Evolutionary conservation across 2,888 invertebrate genomes (phyloP).

Genomic region (Diaperis boleti): DNA sequence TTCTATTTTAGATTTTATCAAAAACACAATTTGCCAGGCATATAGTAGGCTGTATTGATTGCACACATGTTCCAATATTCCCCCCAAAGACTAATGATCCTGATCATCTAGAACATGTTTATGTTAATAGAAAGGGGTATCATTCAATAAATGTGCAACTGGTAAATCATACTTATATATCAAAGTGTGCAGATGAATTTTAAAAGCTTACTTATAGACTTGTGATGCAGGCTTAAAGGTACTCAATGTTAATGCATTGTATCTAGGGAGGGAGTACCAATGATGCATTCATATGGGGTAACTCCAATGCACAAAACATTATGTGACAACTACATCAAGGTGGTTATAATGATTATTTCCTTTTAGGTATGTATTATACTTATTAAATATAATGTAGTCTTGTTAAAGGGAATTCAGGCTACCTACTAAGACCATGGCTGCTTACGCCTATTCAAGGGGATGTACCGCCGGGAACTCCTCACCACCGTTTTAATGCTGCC

Average conservation of each 20-base stretch:
- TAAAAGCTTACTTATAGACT: slow-evolving; percentile 11
- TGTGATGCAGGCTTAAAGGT: slow-evolving; percentile 43
- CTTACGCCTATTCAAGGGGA: slow-evolving; percentile 13
- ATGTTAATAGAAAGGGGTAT: neutral
- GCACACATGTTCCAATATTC: slow-evolving; percentile 2
- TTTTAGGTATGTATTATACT: slow-evolving; percentile 5
- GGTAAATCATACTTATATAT: neutral
- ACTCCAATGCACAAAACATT: slow-evolving; percentile 9
- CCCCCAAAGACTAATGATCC: neutral
- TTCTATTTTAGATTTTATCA: slow-evolving; percentile 4
- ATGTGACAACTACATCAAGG: slow-evolving; percentile 8
- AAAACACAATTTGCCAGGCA: neutral
- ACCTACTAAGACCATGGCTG: slow-evolving; percentile 26
- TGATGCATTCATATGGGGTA: no score
- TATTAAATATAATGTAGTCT: neutral
- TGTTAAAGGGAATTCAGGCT: slow-evolving; percentile 17
- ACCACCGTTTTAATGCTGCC: slow-evolving; percentile 18
- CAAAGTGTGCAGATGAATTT: neutral
- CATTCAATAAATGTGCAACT: slow-evolving; percentile 2
- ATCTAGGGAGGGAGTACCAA: no score
- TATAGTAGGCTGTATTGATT: slow-evolving; percentile 2
- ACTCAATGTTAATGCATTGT: no score
- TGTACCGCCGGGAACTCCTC: neutral
- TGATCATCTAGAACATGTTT: neutral
- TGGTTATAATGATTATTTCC: slow-evolving; percentile 6